Base-by-base conservation (phyloP, 2,113 vertebrate species). In the Pteropus alecto region DNA sequence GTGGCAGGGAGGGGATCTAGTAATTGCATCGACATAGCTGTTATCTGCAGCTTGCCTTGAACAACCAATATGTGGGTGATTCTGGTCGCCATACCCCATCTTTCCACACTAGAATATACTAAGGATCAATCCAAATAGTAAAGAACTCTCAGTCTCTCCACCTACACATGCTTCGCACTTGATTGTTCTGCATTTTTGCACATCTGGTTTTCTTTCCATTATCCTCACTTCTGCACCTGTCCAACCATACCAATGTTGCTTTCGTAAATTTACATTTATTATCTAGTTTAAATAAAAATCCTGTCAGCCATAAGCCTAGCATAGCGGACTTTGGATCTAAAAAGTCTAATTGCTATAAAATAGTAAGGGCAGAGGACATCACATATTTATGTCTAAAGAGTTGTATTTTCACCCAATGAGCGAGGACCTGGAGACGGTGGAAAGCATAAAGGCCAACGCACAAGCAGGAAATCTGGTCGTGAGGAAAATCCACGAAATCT, bases 11-110 rank as follows among this genome's bases (percentile, higher is more conserved):
- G 54, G 18, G 1, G 0, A 7, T 22, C 46, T 46, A 2, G 28
- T 21, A 7, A 26, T 6, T 3, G 0, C 5, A 9, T 8, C 19
- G 2, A 11, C 0, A 18, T 6, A 8, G 4, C 43, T 35, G 6
- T 6, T 63, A 30, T n/a, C 74, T 70, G 11, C 10, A 24, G 5
- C 35, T 19, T 12, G 73, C 51, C 41, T 33, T 35, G 10, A 35
- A 46, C 4, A 15, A 10, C 2, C 2, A 7, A 10, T 41, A 0
- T 5, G 0, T 9, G 26, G 65, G 19, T 8, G 51, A 16, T 56
- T 70, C 67, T 51, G 43, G 33, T 33, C 33, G 9, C 65, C 73
- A 38, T 5, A 22, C 13, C 38, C 30, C 21, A 6, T 1, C n/a
- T 65, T 77, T 61, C 89, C 26, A 16, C 21, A 10, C 28, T 18